Percentiles rank a stretch among this genome's conserved stretches.
Evolutionary conservation across 2,797 vertebrate genomes (phyloP).

Genomic region (Momotus momota): DNA sequence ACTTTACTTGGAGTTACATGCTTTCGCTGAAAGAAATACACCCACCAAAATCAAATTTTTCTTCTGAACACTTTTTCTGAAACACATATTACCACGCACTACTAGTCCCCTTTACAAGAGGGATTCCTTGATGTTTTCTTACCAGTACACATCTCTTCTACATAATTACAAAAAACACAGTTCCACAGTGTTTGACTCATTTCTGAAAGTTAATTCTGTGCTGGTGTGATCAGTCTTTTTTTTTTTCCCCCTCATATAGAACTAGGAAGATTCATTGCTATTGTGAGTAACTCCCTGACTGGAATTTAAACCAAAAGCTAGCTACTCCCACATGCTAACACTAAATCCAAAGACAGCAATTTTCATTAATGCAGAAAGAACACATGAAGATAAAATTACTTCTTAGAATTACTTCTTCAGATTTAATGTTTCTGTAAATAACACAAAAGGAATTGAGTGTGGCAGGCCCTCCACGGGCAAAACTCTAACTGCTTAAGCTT

Average conservation of each 20-base stretch:
- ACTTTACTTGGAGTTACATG: background rate
- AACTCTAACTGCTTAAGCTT: background rate
- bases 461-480: background rate
- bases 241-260: background rate
- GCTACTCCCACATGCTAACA: background rate
- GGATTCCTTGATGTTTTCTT: background rate
- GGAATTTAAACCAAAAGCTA: background rate
- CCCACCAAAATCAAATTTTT: background rate
- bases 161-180: background rate
- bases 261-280: background rate
- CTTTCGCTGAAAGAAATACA: background rate
- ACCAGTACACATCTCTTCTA: background rate
- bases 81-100: background rate
- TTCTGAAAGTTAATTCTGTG: background rate
- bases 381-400: accelerated
- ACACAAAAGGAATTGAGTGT: background rate
- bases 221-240: background rate
- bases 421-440: accelerated
- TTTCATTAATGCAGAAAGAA: background rate
- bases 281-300: background rate
- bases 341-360: background rate
- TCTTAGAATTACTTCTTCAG: background rate
- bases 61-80: background rate
- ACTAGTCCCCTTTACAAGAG: background rate
- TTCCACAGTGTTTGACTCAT: background rate